Conservation (phyloP, 1,140 invertebrate genomes). For the Ooceraea biroi region DNA sequence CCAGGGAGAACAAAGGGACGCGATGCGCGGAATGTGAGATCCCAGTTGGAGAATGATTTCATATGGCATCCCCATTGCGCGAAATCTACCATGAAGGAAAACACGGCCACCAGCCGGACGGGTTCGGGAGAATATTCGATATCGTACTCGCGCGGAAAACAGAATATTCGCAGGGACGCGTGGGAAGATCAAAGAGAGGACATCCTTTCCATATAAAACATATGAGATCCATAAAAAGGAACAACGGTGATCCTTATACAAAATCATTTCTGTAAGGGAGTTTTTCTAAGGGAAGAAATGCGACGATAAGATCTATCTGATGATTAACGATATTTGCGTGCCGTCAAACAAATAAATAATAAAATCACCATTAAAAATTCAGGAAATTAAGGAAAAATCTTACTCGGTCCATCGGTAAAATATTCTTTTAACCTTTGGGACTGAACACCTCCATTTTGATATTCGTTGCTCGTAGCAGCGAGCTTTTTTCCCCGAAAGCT, state of each 20-base stretch:
- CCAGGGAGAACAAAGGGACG: background rate
- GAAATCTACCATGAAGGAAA: constrained; percentile 16
- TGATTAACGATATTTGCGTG: too few relatives aligned
- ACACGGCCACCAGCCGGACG: background rate
- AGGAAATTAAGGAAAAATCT: too few relatives aligned
- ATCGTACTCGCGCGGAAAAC: background rate
- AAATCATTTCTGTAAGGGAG: too few relatives aligned
- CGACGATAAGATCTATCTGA: too few relatives aligned
- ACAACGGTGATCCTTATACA: background rate
- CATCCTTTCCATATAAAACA: background rate
- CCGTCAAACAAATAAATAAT: background rate
- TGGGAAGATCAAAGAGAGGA: background rate
- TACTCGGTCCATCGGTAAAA: background rate
- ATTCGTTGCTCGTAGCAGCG: background rate
- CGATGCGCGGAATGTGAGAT: background rate
- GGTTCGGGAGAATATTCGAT: constrained; percentile 23
- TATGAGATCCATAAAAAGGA: background rate
- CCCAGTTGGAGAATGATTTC: constrained; percentile 13
- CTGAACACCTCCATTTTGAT: background rate
- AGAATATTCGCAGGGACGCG: background rate
- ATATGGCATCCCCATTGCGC: background rate
- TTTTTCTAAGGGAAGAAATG: too few relatives aligned
- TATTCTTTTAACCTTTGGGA: background rate
- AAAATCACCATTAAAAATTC: background rate
- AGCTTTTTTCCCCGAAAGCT: constrained; percentile 2